Percentiles rank a stretch among this genome's conserved stretches.
Conservation (phyloP, 2,888 invertebrate genomes). For the Meliscaeva auricollis region DNA sequence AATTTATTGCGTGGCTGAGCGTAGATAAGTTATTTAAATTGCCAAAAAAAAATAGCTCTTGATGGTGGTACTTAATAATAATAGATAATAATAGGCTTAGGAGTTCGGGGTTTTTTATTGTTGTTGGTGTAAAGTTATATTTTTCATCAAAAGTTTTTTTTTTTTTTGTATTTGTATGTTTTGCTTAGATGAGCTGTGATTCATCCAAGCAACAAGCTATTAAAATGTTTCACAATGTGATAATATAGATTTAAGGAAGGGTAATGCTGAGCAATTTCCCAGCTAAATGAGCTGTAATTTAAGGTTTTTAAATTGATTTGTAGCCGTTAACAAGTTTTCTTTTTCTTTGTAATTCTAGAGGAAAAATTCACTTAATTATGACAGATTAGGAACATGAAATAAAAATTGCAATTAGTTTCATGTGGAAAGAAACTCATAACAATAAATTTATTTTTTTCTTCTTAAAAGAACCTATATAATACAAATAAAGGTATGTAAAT, state of each 20-base stretch:
- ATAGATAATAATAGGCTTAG: constrained; percentile 38
- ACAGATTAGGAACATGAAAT: background rate
- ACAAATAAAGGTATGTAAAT: too few species aligned
- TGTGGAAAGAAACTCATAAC: background rate
- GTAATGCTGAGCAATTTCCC: background rate
- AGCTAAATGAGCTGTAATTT: constrained; percentile 1
- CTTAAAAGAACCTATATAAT: too few species aligned
- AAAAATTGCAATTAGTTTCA: background rate
- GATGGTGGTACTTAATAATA: constrained; percentile 52
- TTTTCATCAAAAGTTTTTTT: constrained; percentile 2
- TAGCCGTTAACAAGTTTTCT: background rate
- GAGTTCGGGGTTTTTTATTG: constrained; percentile 15
- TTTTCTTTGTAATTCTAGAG: background rate
- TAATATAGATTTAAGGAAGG: background rate
- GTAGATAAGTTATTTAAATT: constrained; percentile 58
- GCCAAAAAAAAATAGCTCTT: constrained; percentile 33
- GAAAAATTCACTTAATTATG: background rate
- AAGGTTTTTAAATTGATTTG: background rate
- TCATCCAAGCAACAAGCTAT: constrained; percentile 41
- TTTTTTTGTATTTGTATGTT: too few species aligned
- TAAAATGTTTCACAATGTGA: constrained; percentile 16
- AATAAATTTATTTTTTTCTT: background rate
- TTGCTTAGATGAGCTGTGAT: constrained; percentile 1
- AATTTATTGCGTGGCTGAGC: constrained; percentile 54
- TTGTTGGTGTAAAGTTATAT: constrained; percentile 1